A percentile compares a stretch with the other conserved stretches of the same genome.
phyloP scores from a whole-genome alignment of 2,888 invertebrate species.

The Drepana falcataria region DNA sequence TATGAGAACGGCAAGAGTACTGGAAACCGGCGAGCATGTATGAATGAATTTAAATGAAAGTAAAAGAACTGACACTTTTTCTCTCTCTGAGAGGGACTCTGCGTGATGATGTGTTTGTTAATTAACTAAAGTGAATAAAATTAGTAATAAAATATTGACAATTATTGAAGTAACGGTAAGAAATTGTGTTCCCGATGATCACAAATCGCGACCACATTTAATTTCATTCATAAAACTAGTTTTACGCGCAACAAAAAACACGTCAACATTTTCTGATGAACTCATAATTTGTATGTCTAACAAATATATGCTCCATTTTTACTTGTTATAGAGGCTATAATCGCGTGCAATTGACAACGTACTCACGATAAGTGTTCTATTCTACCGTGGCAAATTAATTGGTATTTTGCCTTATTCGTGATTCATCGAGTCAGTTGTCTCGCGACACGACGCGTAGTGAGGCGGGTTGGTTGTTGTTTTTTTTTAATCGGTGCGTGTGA shows the following conservation, averaged over 20 bases:
- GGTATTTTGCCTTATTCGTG: conserved; percentile 70
- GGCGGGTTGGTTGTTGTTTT: conserved; percentile 39
- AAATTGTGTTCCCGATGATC: background rate
- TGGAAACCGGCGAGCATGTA: too few relatives aligned
- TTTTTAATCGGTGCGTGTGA: conserved; percentile 43
- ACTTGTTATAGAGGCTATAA: conserved; percentile 32
- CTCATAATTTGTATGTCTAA: conserved; percentile 9
- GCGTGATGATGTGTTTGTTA: too few relatives aligned
- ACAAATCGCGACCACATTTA: background rate
- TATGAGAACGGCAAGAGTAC: too few relatives aligned
- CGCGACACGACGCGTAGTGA: conserved; percentile 45
- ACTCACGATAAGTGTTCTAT: conserved; percentile 43
- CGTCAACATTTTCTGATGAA: conserved; percentile 33
- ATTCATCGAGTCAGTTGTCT: conserved; percentile 65
- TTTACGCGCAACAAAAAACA: conserved; percentile 35
- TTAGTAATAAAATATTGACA: too few relatives aligned
- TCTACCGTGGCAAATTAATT: conserved; percentile 50
- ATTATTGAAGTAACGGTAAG: too few relatives aligned
- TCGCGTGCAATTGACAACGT: conserved; percentile 26
- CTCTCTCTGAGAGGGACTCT: too few relatives aligned
- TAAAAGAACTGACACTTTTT: too few relatives aligned
- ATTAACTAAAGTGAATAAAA: too few relatives aligned
- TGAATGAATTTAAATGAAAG: too few relatives aligned
- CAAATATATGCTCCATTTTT: conserved; percentile 20
- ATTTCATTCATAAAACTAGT: conserved; percentile 49